phyloP scores from a whole-genome alignment of 2,797 vertebrate species.

The Lithobates pipiens region DNA sequence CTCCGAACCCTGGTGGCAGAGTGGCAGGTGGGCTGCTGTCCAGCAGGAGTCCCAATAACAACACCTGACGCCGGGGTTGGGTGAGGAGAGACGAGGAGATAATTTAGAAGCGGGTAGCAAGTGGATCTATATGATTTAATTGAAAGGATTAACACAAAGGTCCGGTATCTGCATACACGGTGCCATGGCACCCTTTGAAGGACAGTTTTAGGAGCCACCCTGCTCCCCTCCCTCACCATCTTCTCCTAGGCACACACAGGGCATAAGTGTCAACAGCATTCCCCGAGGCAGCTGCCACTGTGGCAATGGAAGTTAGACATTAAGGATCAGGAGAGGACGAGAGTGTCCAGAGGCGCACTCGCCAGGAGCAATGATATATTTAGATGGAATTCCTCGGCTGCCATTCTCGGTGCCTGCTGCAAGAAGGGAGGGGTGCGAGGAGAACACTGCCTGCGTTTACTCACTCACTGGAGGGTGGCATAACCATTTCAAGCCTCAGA shows the following conservation, averaged over 20 bases:
- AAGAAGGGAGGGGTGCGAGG: too few species aligned
- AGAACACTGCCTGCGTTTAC: conserved; percentile 53
- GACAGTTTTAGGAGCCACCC: conserved; percentile 38
- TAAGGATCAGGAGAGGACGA: conserved; percentile 60
- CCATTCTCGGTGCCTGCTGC: conserved; percentile 12
- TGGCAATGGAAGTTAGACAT: conserved; percentile 63
- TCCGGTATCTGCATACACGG: conserved; percentile 35
- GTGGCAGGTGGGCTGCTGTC: background rate
- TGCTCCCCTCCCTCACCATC: conserved; percentile 4
- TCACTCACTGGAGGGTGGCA: conserved; percentile 66
- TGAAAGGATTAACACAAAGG: conserved; percentile 23
- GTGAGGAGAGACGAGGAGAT: conserved; percentile 1
- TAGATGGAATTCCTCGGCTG: conserved; percentile 57
- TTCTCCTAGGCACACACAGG: conserved; percentile 1
- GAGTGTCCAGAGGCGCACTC: conserved; percentile 43
- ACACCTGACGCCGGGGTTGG: conserved; percentile 10
- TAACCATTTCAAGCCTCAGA: conserved; percentile 67
- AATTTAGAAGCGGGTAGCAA: conserved; percentile 18
- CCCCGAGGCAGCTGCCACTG: conserved; percentile 66
- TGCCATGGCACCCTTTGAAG: conserved; percentile 15
- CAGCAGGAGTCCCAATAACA: background rate
- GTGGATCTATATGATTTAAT: conserved; percentile 35
- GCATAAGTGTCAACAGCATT: conserved; percentile 41
- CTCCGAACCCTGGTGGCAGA: too few species aligned
- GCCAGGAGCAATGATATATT: conserved; percentile 61